phyloP scores from a whole-genome alignment of 2,113 vertebrate species.

The Hydropotes inermis region DNA sequence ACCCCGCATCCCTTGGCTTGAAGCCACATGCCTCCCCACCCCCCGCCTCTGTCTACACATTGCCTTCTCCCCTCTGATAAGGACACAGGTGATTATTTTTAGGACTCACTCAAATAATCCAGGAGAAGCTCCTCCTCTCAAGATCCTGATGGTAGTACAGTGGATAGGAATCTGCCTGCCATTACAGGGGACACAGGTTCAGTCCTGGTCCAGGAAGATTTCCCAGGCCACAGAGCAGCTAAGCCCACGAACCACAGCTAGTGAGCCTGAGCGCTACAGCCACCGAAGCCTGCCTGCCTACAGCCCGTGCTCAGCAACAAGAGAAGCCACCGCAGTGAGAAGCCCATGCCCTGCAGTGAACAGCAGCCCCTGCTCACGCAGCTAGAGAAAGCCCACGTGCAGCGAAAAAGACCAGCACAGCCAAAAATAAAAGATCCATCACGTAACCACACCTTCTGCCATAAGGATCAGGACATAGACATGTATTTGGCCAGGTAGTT shows the following conservation, averaged over 20 bases:
- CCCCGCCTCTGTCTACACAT: neutral
- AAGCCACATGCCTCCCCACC: neutral
- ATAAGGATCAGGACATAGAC: neutral
- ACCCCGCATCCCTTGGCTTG: neutral
- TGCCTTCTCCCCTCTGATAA: neutral
- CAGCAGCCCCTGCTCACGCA: neutral
- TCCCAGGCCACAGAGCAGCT: neutral
- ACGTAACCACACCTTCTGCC: neutral
- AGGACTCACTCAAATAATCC: neutral
- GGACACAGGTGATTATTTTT: neutral
- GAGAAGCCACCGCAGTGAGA: neutral
- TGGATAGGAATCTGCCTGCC: fast-evolving
- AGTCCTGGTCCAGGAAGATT: neutral
- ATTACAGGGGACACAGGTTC: neutral
- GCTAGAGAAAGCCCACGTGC: neutral
- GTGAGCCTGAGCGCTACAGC: neutral
- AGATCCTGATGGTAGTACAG: neutral
- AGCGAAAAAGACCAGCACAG: neutral
- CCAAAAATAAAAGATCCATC: neutral
- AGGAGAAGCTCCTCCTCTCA: neutral
- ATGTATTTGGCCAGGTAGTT: neutral
- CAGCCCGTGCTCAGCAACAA: neutral
- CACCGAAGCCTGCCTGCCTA: neutral
- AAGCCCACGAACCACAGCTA: fast-evolving
- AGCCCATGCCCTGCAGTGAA: neutral